phyloP scores from a whole-genome alignment of 2,113 vertebrate genomes.

The Tragelaphus strepsiceros region DNA sequence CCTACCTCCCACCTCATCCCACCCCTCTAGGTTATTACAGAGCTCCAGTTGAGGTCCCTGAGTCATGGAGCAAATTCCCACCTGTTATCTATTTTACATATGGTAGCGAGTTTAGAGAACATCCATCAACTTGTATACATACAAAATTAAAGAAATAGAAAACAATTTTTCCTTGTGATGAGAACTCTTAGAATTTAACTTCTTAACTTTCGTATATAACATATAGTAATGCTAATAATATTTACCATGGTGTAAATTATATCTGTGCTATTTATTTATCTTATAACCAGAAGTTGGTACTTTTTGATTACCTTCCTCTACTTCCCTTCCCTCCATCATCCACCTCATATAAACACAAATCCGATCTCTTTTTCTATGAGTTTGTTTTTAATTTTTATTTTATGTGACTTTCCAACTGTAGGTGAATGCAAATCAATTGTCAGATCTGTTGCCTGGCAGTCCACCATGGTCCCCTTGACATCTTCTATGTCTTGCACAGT shows the following conservation, averaged over 20 bases:
- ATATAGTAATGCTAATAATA: background rate
- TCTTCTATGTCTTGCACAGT: background rate
- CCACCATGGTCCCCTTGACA: background rate
- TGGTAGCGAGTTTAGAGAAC: background rate
- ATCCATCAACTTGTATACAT: background rate
- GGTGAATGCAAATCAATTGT: background rate
- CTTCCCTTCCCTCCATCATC: background rate
- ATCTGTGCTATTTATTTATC: background rate
- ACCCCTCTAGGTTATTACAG: background rate
- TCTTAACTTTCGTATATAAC: background rate
- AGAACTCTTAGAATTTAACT: background rate
- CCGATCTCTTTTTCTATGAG: background rate
- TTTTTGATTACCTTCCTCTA: background rate
- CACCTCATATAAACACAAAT: background rate
- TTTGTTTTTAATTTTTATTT: background rate
- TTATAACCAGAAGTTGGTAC: background rate
- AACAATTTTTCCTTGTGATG: background rate
- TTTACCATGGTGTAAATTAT: background rate
- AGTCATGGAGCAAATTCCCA: background rate
- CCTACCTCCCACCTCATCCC: background rate
- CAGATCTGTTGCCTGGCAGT: background rate
- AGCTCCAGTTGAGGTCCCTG: background rate
- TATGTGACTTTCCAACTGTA: background rate
- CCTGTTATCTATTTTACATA: background rate
- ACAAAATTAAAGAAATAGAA: background rate